Conservation (phyloP, 2,888 invertebrate genomes). For the Auanema sp. region DNA sequence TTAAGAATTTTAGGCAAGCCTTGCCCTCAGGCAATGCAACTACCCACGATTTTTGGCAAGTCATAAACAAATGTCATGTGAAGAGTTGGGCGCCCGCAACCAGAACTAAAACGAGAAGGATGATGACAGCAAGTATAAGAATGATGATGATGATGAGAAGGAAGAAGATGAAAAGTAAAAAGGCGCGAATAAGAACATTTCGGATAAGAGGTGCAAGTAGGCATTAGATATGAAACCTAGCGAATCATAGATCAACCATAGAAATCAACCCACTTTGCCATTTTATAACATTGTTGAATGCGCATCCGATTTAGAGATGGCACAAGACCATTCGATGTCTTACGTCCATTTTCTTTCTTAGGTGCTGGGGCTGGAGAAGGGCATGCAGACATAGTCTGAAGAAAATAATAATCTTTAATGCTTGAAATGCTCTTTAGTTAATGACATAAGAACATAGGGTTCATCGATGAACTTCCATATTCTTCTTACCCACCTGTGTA, state of each 20-base stretch:
- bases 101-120: too few relatives aligned
- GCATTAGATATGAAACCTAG: not conserved
- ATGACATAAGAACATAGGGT: not conserved
- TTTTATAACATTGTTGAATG: conserved; percentile 58
- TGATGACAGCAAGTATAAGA: too few relatives aligned
- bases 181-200: too few relatives aligned
- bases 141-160: not conserved
- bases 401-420: conserved; percentile 3
- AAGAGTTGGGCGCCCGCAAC: too few relatives aligned
- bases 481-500: conserved; percentile 37
- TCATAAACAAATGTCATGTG: too few relatives aligned
- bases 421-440: conserved; percentile 1
- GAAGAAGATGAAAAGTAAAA: not conserved
- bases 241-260: too few relatives aligned
- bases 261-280: conserved; percentile 50
- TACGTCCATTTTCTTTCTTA: conserved; percentile 21
- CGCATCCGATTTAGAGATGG: conserved; percentile 58
- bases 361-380: not conserved
- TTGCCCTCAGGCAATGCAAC: too few relatives aligned
- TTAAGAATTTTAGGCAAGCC: too few relatives aligned
- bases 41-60: too few relatives aligned
- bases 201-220: not conserved
- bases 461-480: conserved; percentile 3
- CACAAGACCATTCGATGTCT: conserved; percentile 49
- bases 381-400: not conserved